A percentile compares a stretch with the other conserved stretches of the same genome.
These are phyloP conservation scores for Lanius collurio DNA, from an alignment of 2,113 vertebrate genomes.

Conservation along the genomic window DNA sequence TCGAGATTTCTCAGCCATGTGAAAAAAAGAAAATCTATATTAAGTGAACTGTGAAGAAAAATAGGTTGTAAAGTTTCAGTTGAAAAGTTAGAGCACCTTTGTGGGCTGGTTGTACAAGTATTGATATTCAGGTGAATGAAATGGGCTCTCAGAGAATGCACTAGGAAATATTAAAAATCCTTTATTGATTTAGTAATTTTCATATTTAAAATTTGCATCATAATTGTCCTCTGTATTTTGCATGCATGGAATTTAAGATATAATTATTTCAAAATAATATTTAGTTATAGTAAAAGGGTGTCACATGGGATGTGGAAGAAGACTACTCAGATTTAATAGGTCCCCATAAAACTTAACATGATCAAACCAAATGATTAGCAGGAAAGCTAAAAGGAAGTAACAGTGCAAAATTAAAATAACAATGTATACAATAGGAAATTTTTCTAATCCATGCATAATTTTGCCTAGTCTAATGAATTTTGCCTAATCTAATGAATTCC, in stretches of 20 bases:
- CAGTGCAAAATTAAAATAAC: neutral
- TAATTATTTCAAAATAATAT: neutral
- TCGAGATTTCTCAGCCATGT: neutral
- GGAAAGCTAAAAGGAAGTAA: neutral
- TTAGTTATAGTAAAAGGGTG: neutral
- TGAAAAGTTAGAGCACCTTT: neutral
- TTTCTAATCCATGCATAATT: neutral
- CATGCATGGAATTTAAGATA: neutral
- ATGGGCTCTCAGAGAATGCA: neutral
- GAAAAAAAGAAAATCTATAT: neutral
- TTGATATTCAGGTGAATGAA: neutral
- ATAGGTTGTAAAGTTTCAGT: neutral
- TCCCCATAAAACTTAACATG: neutral
- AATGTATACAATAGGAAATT: neutral
- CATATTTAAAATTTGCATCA: neutral
- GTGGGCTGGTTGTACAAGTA: neutral
- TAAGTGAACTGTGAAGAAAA: neutral
- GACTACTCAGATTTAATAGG: neutral
- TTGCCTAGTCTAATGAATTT: neutral
- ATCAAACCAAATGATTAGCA: neutral
- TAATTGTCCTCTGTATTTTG: neutral
- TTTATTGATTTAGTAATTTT: neutral
- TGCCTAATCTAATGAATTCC: neutral
- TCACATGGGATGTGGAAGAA: neutral
- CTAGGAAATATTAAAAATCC: neutral